Evolutionary conservation across 2,113 vertebrate genomes (phyloP).

Genomic region (Podarcis muralis): DNA sequence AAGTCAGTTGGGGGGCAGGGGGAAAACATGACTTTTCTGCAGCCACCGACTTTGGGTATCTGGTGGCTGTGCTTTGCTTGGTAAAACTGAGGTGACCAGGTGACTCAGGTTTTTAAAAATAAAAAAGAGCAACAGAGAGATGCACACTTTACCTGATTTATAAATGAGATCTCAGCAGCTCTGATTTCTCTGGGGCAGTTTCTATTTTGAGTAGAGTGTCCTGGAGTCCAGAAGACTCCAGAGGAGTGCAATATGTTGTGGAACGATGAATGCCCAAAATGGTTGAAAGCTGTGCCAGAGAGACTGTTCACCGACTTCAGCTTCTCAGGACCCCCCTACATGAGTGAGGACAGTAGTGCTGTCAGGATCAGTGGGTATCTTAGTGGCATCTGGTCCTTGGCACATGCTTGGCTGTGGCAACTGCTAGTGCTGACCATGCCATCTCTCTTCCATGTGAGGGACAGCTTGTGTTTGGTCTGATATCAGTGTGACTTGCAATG

Average conservation of each 20-base stretch:
- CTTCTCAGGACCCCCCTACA: neutral
- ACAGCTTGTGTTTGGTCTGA: neutral
- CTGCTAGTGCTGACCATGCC: neutral
- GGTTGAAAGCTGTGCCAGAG: neutral
- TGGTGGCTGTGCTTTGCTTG: neutral
- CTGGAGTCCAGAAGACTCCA: neutral
- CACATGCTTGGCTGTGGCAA: neutral
- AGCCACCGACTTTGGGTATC: neutral
- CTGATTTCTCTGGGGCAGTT: neutral
- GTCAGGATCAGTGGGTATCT: neutral
- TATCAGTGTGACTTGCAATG: neutral
- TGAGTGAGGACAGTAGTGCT: neutral
- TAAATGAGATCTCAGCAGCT: neutral
- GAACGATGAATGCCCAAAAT: too few relatives aligned
- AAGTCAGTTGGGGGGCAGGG: neutral
- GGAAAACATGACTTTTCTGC: constrained; percentile 16
- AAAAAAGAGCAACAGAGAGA: neutral
- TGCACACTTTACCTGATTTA: neutral
- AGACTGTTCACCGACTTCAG: too few relatives aligned
- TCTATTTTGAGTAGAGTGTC: neutral
- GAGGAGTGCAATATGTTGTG: neutral
- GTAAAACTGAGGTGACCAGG: fast-evolving
- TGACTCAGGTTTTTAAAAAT: neutral
- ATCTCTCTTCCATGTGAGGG: neutral
- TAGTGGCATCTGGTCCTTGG: neutral